phyloP scores from a whole-genome alignment of 2,797 vertebrate genomes.

The Cyprinella venusta region DNA sequence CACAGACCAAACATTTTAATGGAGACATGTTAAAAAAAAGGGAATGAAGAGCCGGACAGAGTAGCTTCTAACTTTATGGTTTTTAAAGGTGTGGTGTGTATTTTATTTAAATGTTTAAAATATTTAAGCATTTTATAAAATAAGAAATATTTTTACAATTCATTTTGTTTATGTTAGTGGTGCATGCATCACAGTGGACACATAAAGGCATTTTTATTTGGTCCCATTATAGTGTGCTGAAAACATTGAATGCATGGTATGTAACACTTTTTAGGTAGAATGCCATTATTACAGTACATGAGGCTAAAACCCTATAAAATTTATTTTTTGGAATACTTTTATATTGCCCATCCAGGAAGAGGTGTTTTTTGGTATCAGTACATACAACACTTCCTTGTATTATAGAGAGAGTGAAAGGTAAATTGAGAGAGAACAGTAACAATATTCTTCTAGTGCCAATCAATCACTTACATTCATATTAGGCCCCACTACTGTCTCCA shows the following conservation, averaged over 20 bases:
- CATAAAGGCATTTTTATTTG: constrained; percentile 30
- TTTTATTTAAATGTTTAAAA: not conserved
- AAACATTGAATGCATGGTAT: constrained; percentile 38
- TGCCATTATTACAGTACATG: not conserved
- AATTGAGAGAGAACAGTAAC: constrained; percentile 30
- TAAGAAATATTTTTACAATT: not conserved
- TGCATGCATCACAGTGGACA: not conserved
- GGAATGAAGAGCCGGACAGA: not conserved
- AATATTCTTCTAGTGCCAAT: constrained; percentile 54
- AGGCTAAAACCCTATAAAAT: not conserved
- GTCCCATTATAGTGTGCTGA: constrained; percentile 25
- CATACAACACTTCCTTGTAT: not conserved
- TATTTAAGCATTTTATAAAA: too few relatives aligned
- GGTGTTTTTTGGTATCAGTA: not conserved
- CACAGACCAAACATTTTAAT: not conserved
- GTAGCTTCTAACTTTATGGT: not conserved
- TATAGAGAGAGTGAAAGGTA: not conserved
- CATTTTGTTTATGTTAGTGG: not conserved
- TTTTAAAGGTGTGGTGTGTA: not conserved
- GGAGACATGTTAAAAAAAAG: not conserved
- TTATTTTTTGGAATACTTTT: not conserved
- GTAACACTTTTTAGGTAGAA: constrained; percentile 21
- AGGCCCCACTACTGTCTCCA: constrained; percentile 39
- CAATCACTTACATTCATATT: constrained; percentile 54
- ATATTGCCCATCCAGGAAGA: not conserved